Evolutionary conservation across 2,797 vertebrate species (phyloP), one percentile per base, ranked within the genome.

Genomic region (Cyclura pinguis): DNA sequence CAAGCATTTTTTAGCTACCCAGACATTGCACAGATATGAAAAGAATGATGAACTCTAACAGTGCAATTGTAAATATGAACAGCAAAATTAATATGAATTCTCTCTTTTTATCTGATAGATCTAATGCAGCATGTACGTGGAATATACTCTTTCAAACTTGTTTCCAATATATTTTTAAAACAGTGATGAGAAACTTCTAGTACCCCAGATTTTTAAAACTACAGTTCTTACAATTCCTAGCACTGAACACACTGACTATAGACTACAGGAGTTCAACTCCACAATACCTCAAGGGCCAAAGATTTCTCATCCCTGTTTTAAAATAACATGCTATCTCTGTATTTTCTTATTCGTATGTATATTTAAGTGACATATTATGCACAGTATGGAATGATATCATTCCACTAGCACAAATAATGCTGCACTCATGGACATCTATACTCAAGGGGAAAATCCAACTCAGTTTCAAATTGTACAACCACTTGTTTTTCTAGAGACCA

Each of bases 1-100:
- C 90, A 90, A 93, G 86, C 86, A 90, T 47, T 80, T 89, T 90
- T 27, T 80, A 91, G 76, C 87, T 4, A 89, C 67, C 72, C 76
- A 93, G 91, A 78, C 93, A 92, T 50, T 84, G 93, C 42, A 93
- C 0, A 93, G 69, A 87, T 91, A 93, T 50, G 80, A 91, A 92
- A 96, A 91, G 85, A 93, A 78, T 29, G 93, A 89, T 88, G 92
- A 95, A 92, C n/a, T 73, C 88, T 35, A 92, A 76, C 18, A 96
- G 95, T 89, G 91, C 86, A 95, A 92, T 92, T 50, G 94, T 73
- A 86, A 93, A 90, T 13, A 93, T 78, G 77, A 94, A 94, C 84
- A 91, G 92, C 86, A 50, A 42, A 93, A 77, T 27, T 76, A 92
- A 95, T 95, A 95, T 29, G n/a, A 52, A 93, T 91, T 92, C 50